Conservation (phyloP, 2,113 vertebrate species). For the Sitta europaea region DNA sequence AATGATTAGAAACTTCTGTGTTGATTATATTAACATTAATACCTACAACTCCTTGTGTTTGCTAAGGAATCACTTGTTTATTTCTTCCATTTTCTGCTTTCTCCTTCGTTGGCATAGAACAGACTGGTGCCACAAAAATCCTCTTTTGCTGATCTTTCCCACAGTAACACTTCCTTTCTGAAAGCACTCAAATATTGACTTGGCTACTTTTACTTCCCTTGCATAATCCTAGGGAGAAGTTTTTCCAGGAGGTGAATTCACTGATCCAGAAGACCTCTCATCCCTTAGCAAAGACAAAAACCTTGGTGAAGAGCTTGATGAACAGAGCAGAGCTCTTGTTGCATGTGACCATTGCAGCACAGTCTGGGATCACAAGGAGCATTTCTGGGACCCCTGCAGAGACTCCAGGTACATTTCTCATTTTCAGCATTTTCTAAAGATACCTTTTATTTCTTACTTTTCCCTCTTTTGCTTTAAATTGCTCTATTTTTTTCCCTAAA, state of each 20-base stretch:
- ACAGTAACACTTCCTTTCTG: not conserved
- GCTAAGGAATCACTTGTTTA: not conserved
- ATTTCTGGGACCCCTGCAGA: slow-evolving; percentile 88
- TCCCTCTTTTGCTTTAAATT: not conserved
- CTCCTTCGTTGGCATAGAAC: not conserved
- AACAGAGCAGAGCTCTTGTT: slow-evolving; percentile 93
- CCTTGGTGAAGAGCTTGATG: slow-evolving; percentile 92
- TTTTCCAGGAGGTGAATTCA: slow-evolving; percentile 92
- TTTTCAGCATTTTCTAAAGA: not conserved
- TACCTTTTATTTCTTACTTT: not conserved
- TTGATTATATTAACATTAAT: not conserved
- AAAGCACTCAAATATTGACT: not conserved
- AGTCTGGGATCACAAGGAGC: slow-evolving; percentile 85
- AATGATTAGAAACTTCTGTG: not conserved
- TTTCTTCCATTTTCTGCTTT: not conserved
- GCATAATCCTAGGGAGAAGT: slow-evolving; percentile 83
- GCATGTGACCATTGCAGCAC: slow-evolving; percentile 96
- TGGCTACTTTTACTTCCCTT: not conserved
- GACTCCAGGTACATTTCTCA: slow-evolving; percentile 79
- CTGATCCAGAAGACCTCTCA: slow-evolving; percentile 78
- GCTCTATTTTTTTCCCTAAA: not conserved
- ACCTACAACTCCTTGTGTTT: not conserved
- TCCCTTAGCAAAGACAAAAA: slow-evolving; percentile 89
- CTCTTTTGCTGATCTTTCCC: not conserved
- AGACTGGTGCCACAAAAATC: not conserved